phyloP scores from a whole-genome alignment of 2,797 vertebrate genomes.

The Geotrypetes seraphini region DNA sequence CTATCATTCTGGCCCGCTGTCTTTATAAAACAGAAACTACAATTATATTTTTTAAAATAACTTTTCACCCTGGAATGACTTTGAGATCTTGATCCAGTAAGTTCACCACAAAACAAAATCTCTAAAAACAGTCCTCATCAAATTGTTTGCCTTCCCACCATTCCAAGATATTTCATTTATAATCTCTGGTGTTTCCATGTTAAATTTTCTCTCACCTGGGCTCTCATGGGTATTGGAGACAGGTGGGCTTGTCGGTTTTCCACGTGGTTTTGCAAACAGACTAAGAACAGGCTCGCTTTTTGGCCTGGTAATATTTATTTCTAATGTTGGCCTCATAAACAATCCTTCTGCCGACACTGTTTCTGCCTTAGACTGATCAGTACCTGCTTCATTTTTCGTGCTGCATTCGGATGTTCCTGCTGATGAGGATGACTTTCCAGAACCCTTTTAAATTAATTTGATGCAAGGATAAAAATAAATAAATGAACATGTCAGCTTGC shows the following conservation, averaged over 20 bases:
- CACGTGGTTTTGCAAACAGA: constrained; percentile 3
- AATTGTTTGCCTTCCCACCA: too few species aligned
- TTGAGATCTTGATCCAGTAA: too few species aligned
- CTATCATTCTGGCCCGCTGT: too few species aligned
- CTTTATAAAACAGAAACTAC: too few species aligned
- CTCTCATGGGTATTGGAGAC: constrained; percentile 13
- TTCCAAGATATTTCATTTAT: too few species aligned
- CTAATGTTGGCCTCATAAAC: constrained; percentile 31
- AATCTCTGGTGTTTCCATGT: too few species aligned
- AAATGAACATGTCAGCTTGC: too few species aligned
- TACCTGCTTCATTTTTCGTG: constrained; percentile 22
- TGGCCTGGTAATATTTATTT: constrained; percentile 10
- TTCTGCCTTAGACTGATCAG: constrained; percentile 19
- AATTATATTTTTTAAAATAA: too few species aligned
- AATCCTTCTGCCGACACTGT: constrained; percentile 21
- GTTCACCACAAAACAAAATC: too few species aligned
- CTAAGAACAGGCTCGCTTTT: constrained; percentile 22
- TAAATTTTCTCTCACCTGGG: constrained; percentile 53
- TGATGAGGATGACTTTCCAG: constrained; percentile 35
- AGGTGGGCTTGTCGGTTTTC: constrained; percentile 11
- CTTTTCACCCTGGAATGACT: too few species aligned
- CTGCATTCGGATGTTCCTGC: constrained; percentile 39
- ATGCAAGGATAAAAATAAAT: too few species aligned
- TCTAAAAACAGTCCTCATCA: too few species aligned
- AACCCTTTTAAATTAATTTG: not conserved